phyloP scores from a whole-genome alignment of 2,797 vertebrate genomes.

The Leuciscus waleckii region DNA sequence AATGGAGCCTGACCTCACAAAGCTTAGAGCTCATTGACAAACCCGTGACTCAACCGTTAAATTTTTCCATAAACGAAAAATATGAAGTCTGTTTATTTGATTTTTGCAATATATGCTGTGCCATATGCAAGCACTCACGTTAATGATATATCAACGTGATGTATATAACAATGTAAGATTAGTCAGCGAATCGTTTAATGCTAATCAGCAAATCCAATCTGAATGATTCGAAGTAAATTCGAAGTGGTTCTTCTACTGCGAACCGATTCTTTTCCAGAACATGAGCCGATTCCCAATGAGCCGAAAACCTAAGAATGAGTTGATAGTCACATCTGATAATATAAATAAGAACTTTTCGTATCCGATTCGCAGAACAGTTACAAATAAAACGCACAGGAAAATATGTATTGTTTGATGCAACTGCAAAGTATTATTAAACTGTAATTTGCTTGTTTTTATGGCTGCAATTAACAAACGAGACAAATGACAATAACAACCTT shows the following conservation, averaged over 20 bases:
- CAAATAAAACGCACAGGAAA: not conserved
- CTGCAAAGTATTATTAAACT: not conserved
- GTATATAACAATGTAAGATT: too few relatives aligned
- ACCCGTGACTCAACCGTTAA: slow-evolving; percentile 74
- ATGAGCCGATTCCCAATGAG: not conserved
- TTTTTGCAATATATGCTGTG: not conserved
- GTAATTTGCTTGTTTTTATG: not conserved
- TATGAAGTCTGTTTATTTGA: not conserved
- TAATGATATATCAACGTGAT: too few relatives aligned
- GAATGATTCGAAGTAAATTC: too few relatives aligned
- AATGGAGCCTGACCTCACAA: slow-evolving; percentile 70
- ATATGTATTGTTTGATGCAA: not conserved
- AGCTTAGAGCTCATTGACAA: slow-evolving; percentile 66
- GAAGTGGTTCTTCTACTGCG: too few relatives aligned
- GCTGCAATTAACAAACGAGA: too few relatives aligned
- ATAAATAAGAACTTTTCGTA: not conserved
- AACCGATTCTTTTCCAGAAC: not conserved
- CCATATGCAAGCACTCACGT: not conserved
- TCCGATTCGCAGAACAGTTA: not conserved
- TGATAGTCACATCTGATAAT: not conserved
- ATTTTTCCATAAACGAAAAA: slow-evolving; percentile 46
- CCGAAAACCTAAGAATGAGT: not conserved
- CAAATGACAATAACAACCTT: too few relatives aligned
- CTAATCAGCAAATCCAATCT: too few relatives aligned
- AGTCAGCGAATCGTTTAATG: too few relatives aligned